These are phyloP conservation scores for Thecocarcelia acutangulata DNA, from an alignment of 2,888 invertebrate genomes.

Conservation along the genomic window DNA sequence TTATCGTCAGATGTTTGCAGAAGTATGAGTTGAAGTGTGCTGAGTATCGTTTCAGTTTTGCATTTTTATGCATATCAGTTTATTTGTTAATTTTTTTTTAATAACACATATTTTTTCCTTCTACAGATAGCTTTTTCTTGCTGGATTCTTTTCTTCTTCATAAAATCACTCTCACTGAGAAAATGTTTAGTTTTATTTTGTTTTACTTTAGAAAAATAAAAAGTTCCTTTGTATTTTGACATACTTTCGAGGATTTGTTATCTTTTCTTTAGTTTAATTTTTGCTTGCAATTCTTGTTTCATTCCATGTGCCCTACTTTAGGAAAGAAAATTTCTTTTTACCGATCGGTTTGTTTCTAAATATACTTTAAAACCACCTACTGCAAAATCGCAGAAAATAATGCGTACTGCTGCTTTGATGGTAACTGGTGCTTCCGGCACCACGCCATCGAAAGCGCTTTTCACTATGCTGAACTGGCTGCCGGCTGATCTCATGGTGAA, in stretches of 20 bases:
- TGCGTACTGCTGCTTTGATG: no score
- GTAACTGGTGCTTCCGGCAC: no score
- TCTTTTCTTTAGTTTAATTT: conserved; percentile 40
- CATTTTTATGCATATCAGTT: conserved; percentile 52
- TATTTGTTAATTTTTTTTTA: conserved; percentile 38
- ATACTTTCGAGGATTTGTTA: conserved; percentile 63
- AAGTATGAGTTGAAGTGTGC: conserved; percentile 2
- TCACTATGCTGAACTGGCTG: no score
- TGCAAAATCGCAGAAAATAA: no score
- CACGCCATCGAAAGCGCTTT: no score
- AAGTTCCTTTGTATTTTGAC: conserved; percentile 63
- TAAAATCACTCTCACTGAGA: conserved; percentile 60
- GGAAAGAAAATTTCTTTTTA: no score
- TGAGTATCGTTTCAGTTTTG: conserved; percentile 25
- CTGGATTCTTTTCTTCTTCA: conserved; percentile 19
- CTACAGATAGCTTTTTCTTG: background rate
- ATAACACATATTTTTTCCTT: conserved; percentile 15
- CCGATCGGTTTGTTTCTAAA: no score
- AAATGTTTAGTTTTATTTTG: conserved; percentile 26
- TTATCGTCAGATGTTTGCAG: conserved; percentile 13
- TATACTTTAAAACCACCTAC: no score
- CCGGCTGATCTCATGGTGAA: no score
- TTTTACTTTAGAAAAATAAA: conserved; percentile 30
- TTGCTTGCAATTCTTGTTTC: conserved; percentile 23
- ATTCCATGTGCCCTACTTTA: conserved; percentile 10